Evolutionary conservation across 2,797 vertebrate genomes (phyloP), one percentile per base, ranked within the genome.

Genomic region (Echiichthys vipera): DNA sequence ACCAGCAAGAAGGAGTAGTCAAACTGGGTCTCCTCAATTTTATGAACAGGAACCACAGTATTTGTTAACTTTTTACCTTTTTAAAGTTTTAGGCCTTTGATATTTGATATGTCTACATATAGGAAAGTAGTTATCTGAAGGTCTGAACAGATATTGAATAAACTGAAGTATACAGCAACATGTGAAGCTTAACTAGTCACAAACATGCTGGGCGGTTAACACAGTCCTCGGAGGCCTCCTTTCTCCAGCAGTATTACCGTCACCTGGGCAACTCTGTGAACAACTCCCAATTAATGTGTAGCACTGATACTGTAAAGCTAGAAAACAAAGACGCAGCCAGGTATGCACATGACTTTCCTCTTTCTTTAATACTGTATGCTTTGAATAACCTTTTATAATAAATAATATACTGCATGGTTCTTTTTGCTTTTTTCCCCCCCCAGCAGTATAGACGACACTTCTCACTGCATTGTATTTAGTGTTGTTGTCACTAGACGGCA

Each of bases 1-100:
- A 96, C 96, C 56, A 91, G 92, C 84, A 97, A 96, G 94, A 97
- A 96, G 84, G 96, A 97, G 7, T 83, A 55, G 73, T 13, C 25
- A 27, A 32, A 53, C 22, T 9, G 14, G 1, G 13, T 39, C 34
- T 47, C 18, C 8, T 18, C 5, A 5, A 7, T 42, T 34, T 3
- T 7, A 37, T 4, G 3, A 20, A 32, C 39, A 15, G 15, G 49
- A 57, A 51, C 24, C 42, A 55, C 12, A n/a, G 11, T 53, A 1
- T 30, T 5, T 46, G n/a, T 32, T 17, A 42, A 51, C 6, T 42
- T 36, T 66, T 57, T 10, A 37, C 18, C 49, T 46, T 40, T 29
- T 17, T 10, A 34, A 39, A 45, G 18, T 27, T 1, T 20, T 51
- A 1, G 22, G 1, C 4, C 11, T 11, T 7, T 5, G 25, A 0